phyloP scores from a whole-genome alignment of 2,113 vertebrate genomes.

The Xiphophorus maculatus region DNA sequence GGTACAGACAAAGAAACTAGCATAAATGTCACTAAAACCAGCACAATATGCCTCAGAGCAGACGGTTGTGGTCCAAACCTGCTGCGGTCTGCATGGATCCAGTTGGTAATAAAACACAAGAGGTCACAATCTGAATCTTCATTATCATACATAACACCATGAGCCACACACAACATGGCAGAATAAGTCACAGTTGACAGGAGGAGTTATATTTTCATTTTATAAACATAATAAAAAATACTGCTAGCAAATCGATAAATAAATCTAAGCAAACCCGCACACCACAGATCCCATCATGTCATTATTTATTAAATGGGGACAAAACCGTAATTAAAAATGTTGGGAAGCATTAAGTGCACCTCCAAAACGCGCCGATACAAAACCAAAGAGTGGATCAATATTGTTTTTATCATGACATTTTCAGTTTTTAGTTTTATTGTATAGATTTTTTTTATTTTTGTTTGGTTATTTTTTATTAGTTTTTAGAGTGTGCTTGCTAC shows the following conservation, averaged over 20 bases:
- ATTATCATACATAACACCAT: conserved; percentile 62
- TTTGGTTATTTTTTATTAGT: no score
- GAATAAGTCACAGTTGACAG: conserved; percentile 6
- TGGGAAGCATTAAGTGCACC: background rate
- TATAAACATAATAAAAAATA: background rate
- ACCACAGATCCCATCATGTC: background rate
- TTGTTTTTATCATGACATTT: no score
- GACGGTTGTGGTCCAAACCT: background rate
- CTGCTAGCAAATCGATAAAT: background rate
- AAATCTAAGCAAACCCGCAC: background rate
- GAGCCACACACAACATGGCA: conserved; percentile 29
- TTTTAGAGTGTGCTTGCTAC: no score
- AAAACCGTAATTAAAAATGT: background rate
- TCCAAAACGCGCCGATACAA: no score
- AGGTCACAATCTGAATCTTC: conserved; percentile 43
- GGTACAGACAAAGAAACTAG: background rate
- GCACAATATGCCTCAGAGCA: background rate
- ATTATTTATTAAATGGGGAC: background rate
- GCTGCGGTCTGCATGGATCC: conserved; percentile 34
- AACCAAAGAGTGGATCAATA: background rate
- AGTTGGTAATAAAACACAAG: conserved; percentile 20
- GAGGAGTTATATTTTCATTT: background rate
- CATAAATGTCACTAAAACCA: background rate
- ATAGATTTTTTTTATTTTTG: no score
- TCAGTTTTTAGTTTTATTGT: no score